These are phyloP conservation scores for Malaclemys terrapin DNA, from an alignment of 2,113 vertebrate species.

Conservation along the genomic window DNA sequence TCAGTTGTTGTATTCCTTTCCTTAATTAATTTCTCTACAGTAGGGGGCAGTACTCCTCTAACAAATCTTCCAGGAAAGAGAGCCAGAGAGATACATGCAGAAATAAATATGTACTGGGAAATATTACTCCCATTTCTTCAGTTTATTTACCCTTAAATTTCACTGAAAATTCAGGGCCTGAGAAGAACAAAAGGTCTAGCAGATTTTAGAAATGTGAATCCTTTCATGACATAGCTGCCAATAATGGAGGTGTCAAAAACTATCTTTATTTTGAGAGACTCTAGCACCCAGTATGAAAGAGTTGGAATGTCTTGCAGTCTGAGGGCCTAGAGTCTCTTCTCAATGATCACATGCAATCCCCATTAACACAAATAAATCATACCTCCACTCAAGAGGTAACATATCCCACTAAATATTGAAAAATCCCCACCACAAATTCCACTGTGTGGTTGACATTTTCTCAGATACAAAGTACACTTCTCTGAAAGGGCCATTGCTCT, in stretches of 20 bases:
- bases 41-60: neutral
- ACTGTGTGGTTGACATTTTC: neutral
- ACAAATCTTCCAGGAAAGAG: neutral
- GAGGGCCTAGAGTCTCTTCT: neutral
- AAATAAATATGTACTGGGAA: neutral
- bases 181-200: neutral
- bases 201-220: neutral
- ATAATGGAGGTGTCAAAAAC: too few species aligned
- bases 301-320: neutral
- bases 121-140: neutral
- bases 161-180: neutral
- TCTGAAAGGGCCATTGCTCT: neutral
- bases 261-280: neutral
- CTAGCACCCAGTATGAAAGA: neutral
- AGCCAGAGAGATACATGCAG: neutral
- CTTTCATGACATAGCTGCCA: neutral
- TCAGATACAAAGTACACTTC: neutral
- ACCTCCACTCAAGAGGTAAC: neutral
- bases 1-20: neutral
- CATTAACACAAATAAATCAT: neutral
- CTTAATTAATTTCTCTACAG: neutral
- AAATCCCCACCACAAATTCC: neutral
- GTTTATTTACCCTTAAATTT: constrained; percentile 10
- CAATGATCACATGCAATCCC: neutral
- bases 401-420: neutral